These are phyloP conservation scores for Ochropleura plecta DNA, from an alignment of 2,888 invertebrate genomes.

Conservation along the genomic window DNA sequence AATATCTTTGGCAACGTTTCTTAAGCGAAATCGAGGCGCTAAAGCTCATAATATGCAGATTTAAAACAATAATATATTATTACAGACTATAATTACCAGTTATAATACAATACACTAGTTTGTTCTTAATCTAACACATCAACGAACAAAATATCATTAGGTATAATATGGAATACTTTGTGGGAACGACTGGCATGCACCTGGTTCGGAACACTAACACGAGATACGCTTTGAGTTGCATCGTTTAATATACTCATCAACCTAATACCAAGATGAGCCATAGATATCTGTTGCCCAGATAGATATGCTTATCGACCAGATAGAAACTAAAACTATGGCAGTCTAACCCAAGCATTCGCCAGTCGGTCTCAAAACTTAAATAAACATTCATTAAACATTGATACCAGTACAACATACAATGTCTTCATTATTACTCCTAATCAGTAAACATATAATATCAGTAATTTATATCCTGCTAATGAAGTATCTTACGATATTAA, in stretches of 20 bases:
- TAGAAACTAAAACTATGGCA: background rate
- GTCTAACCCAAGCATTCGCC: slow-evolving; percentile 26
- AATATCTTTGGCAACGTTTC: slow-evolving; percentile 75
- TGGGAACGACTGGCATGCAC: slow-evolving; percentile 58
- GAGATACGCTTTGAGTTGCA: background rate
- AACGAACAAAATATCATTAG: slow-evolving; percentile 71
- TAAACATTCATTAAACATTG: slow-evolving; percentile 72
- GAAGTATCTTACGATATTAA: slow-evolving; percentile 45
- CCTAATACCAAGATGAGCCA: background rate
- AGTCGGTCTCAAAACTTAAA: slow-evolving; percentile 65
- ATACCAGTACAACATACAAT: slow-evolving; percentile 75
- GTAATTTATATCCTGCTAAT: slow-evolving; percentile 34
- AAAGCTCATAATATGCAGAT: slow-evolving; percentile 64
- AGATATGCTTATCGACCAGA: background rate
- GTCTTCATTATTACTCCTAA: slow-evolving; percentile 74
- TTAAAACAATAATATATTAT: slow-evolving; percentile 55
- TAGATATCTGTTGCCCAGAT: background rate
- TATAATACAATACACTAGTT: slow-evolving; percentile 68
- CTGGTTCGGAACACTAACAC: background rate
- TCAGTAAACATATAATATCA: slow-evolving; percentile 51
- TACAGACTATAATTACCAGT: slow-evolving; percentile 64
- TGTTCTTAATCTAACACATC: slow-evolving; percentile 78
- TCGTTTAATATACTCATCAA: background rate
- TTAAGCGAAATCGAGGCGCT: slow-evolving; percentile 67
- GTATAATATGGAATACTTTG: slow-evolving; percentile 74